phyloP scores from a whole-genome alignment of 2,888 invertebrate species.

The Lacanobia oleracea region DNA sequence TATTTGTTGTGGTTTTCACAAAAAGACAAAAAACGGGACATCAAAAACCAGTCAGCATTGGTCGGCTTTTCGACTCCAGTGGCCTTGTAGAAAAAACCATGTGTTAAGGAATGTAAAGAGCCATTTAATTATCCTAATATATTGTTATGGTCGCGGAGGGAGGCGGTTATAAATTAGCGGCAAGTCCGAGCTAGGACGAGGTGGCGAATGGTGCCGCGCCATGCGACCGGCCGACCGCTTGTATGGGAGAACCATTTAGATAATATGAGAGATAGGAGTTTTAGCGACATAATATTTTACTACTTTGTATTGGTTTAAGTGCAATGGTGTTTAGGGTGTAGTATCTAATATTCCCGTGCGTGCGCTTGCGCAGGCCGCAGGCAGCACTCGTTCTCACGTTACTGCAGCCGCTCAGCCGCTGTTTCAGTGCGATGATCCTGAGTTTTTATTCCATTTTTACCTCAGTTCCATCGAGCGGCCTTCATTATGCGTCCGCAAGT shows the following conservation, averaged over 20 bases:
- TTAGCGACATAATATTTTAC: slow-evolving; percentile 53
- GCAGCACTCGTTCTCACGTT: slow-evolving; percentile 74
- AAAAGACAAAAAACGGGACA: slow-evolving; percentile 85
- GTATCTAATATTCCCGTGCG: slow-evolving; percentile 51
- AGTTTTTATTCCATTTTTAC: slow-evolving; percentile 86
- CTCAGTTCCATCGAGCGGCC: slow-evolving; percentile 84
- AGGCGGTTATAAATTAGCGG: slow-evolving; percentile 88
- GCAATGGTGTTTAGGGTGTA: slow-evolving; percentile 26
- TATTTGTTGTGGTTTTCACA: slow-evolving; percentile 89
- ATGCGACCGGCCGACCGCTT: slow-evolving; percentile 50
- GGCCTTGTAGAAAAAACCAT: slow-evolving; percentile 87
- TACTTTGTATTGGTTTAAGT: slow-evolving; percentile 46
- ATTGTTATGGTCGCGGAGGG: slow-evolving; percentile 89
- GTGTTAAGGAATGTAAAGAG: slow-evolving; percentile 91
- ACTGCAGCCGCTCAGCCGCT: slow-evolving; percentile 81
- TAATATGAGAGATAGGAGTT: slow-evolving; percentile 45
- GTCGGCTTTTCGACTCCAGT: slow-evolving; percentile 88
- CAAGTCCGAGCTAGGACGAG: slow-evolving; percentile 76
- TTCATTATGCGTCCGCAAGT: slow-evolving; percentile 87
- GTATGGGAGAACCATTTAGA: slow-evolving; percentile 49
- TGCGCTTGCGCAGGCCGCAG: slow-evolving; percentile 48
- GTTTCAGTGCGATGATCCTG: slow-evolving; percentile 88
- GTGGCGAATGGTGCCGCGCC: slow-evolving; percentile 80
- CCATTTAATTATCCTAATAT: slow-evolving; percentile 91
- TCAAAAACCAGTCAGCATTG: slow-evolving; percentile 89